These are phyloP conservation scores for Cyclina sinensis DNA, from an alignment of 1,140 invertebrate species.

Conservation along the genomic window DNA sequence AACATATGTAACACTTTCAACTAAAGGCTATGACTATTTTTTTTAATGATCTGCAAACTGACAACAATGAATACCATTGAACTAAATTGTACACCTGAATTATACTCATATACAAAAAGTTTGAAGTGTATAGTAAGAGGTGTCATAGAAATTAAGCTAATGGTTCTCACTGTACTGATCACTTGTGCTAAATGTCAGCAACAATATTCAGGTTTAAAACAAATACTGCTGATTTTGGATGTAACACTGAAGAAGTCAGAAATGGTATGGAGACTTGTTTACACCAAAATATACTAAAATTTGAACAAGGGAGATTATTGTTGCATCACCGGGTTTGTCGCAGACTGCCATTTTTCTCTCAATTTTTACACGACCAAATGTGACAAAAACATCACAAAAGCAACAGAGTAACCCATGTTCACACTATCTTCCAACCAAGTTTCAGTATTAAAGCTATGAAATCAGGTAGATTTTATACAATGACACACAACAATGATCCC, in stretches of 20 bases:
- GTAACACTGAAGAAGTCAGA: neutral
- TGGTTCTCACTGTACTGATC: no score
- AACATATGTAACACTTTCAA: no score
- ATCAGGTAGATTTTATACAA: neutral
- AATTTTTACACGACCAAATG: slow-evolving; percentile 44
- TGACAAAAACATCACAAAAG: slow-evolving; percentile 4
- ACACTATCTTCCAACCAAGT: slow-evolving; percentile 17
- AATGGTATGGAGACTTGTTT: neutral
- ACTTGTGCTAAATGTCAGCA: no score
- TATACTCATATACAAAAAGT: no score
- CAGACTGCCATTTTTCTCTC: slow-evolving; percentile 27
- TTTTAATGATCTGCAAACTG: no score
- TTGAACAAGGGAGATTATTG: neutral
- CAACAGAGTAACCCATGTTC: slow-evolving; percentile 12
- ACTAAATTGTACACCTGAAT: no score
- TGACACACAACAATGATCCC: slow-evolving; percentile 7
- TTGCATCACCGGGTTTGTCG: slow-evolving; percentile 38
- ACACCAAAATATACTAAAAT: neutral
- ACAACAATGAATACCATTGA: no score
- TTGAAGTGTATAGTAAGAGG: no score
- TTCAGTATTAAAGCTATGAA: neutral
- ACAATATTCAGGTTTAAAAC: no score
- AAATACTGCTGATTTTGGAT: no score
- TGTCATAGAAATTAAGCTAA: no score
- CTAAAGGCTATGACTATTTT: no score